Evolutionary conservation across 2,797 vertebrate species (phyloP).

Genomic region (Thaleichthys pacificus): DNA sequence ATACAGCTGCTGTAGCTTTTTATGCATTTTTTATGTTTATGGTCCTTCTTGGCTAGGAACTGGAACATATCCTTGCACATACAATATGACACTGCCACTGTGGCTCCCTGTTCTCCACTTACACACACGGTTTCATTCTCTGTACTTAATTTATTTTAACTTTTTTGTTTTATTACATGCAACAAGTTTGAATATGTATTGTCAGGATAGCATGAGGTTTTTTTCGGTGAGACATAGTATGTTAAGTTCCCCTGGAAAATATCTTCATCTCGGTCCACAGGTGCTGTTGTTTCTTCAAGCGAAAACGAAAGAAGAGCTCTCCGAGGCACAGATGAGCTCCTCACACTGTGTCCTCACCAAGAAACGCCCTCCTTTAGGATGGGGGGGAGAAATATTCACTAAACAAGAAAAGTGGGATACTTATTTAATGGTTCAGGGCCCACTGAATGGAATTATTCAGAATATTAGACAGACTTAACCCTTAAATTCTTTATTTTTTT

Average conservation of each 20-base stretch:
- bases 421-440: slow-evolving; percentile 2
- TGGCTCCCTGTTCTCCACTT: too few relatives aligned
- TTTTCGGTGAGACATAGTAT: too few relatives aligned
- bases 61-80: too few relatives aligned
- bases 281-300: slow-evolving; percentile 93
- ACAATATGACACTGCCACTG: too few relatives aligned
- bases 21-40: too few relatives aligned
- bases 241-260: background rate
- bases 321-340: slow-evolving; percentile 84
- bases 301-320: slow-evolving; percentile 88
- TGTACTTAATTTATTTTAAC: too few relatives aligned
- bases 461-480: background rate
- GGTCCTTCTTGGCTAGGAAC: too few relatives aligned
- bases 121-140: too few relatives aligned
- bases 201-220: too few relatives aligned
- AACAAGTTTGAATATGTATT: too few relatives aligned
- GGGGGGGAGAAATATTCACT: background rate
- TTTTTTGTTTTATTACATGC: too few relatives aligned
- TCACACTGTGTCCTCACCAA: slow-evolving; percentile 26
- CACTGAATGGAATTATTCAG: slow-evolving; percentile 10
- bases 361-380: background rate
- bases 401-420: background rate
- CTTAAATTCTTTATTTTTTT: background rate
- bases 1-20: too few relatives aligned
- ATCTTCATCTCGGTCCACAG: slow-evolving; percentile 58